Base-by-base conservation (phyloP, 92 coral and sea anemone species). In the Bergia puertoricense region DNA sequence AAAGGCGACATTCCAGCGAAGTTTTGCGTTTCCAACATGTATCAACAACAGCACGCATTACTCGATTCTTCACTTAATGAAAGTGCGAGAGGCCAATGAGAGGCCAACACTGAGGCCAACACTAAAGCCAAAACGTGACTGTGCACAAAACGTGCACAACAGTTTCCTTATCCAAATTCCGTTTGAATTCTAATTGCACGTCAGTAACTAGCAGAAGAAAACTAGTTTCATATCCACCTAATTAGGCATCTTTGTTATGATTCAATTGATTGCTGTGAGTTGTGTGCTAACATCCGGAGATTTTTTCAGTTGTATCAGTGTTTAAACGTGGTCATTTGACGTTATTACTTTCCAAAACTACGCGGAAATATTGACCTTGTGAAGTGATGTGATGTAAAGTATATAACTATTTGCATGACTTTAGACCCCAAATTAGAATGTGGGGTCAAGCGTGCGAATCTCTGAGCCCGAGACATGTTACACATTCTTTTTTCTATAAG, bases 291-390 rank as follows among this genome's bases (percentile, higher is more conserved):
- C 86, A 82, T 80, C 75, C 76, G 86, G 76, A 82, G 74, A 62
- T 13, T 42, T 66, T 10, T 65, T 67, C 75, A 66, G 59, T 65
- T 82, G 76, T 43, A 65, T 66, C 51, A 38, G 7, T 78, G 62
- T 54, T 44, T 37, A 62, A 65, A 66, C 86, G 57, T n/a, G 16
- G 56, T 82, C 76, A 39, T 41, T 65, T 82, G 86, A 82, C 86
- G 86, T 66, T 74, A 66, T 14, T 81, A 44, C 85, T 65, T 11
- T 65, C 74, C 11, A 50, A 79, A 48, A 80, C 72, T 76, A 66
- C 44, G 76, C 74, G 86, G 86, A 82, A 82, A 82, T 82, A 82
- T 67, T 82, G 86, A 13, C 2, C 86, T 3, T 42, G 40, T 66
- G 46, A 80, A 36, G 83, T 54, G 43, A 54, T 39, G 30, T 80